Evolutionary conservation across 2,888 invertebrate species (phyloP), one percentile per base, ranked within the genome.

Genomic region (Drosophila hawaiiensis): DNA sequence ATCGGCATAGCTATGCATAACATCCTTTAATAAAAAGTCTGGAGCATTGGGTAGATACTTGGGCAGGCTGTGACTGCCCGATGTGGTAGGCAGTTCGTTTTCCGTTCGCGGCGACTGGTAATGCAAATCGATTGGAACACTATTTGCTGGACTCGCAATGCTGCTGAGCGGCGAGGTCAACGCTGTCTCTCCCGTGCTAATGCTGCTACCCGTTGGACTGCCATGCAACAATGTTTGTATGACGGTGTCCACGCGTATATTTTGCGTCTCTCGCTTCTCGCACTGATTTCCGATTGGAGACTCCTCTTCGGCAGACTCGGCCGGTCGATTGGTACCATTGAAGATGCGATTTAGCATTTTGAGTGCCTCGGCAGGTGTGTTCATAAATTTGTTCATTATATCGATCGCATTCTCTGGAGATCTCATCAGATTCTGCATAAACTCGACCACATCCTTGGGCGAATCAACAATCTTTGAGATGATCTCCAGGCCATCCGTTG

Each of bases 301-400:
- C 19, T 72, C 68, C 4, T 71, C 71, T 43, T 68, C 56, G 2
- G 19, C 41, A 6, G 16, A 29, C 6, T 76, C 68, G 4, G 76
- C 16, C 55, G 68, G 14, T 70, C 77, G 29, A 53, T 67, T 65
- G 33, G 84, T 78, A 52, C 91, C 92, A 72, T 92, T 93, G 10
- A 94, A 91, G 75, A 93, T 93, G 78, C 89, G 91, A 68, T 94
- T 94, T 0, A 94, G 84, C 74, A 93, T 92, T 60, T 90, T 89
- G 1, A 94, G 86, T 25, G 93, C 93, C 84, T 94, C 93, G 9
- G 92, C 93, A 31, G 93, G 93, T 33, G 93, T 91, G 71, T 93
- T 93, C 88, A 94, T 92, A 70, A 94, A 94, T 78, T 93, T 93
- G 74, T 93, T 93, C 93, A 94, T 93, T 60, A 94, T 93, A 53